phyloP scores from a whole-genome alignment of 2,888 invertebrate genomes.

The Parascotia fuliginaria region DNA sequence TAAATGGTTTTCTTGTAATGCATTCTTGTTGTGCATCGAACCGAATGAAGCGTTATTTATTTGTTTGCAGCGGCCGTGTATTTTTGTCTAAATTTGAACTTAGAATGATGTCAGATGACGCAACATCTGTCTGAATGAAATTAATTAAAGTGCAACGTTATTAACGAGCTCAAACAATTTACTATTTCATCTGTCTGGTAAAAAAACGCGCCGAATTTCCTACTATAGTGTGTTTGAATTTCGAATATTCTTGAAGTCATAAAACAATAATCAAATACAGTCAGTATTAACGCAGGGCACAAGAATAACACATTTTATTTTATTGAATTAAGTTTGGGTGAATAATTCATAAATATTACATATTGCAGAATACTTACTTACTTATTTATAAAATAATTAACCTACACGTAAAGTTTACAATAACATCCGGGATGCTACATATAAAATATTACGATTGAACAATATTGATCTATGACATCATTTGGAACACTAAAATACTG shows the following conservation, averaged over 20 bases:
- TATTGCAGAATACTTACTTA: slow-evolving; percentile 14
- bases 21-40: slow-evolving; percentile 37
- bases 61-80: slow-evolving; percentile 21
- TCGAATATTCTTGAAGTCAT: neutral
- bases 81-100: slow-evolving; percentile 30
- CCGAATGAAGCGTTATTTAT: slow-evolving; percentile 28
- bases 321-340: neutral
- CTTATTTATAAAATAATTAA: slow-evolving; percentile 34
- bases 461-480: slow-evolving; percentile 44
- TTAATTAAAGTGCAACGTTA: slow-evolving; percentile 35
- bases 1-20: slow-evolving; percentile 45
- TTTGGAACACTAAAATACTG: slow-evolving; percentile 39
- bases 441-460: slow-evolving; percentile 34
- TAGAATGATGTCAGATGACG: slow-evolving; percentile 31
- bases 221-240: neutral
- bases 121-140: slow-evolving; percentile 32
- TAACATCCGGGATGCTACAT: slow-evolving; percentile 28
- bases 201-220: slow-evolving; percentile 16
- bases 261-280: neutral
- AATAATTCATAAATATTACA: slow-evolving; percentile 15
- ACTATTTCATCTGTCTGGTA: slow-evolving; percentile 26
- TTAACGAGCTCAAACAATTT: slow-evolving; percentile 34
- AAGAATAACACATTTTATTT: neutral
- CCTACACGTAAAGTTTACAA: slow-evolving; percentile 16
- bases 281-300: neutral